A percentile compares a stretch with the other conserved stretches of the same genome.
Evolutionary conservation across 2,797 vertebrate genomes (phyloP).

Genomic region (Microctenopoma steveboyesi): DNA sequence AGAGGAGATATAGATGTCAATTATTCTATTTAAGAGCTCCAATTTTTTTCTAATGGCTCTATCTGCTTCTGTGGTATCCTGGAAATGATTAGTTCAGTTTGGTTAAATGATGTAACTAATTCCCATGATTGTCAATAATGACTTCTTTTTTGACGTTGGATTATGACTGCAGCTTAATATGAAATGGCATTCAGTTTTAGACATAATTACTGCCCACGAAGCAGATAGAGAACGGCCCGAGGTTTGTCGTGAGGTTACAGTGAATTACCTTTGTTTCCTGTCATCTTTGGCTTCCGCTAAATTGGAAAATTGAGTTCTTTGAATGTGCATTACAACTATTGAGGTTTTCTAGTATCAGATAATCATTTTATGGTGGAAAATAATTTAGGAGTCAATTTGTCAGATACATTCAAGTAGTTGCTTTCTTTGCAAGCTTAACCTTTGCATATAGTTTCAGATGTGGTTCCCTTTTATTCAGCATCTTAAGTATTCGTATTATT

Average conservation of each 20-base stretch:
- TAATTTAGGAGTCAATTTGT: conserved; percentile 52
- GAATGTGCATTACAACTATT: conserved; percentile 87
- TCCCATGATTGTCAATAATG: conserved; percentile 96
- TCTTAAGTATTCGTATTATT: conserved; percentile 14
- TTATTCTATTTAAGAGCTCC: conserved; percentile 97
- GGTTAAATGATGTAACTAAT: conserved; percentile 98
- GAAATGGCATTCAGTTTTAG: conserved; percentile 91
- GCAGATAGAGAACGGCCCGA: conserved; percentile 81
- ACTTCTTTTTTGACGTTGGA: conserved; percentile 92
- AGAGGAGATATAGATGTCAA: conserved; percentile 92
- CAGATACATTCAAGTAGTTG: conserved; percentile 43
- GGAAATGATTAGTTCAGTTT: conserved; percentile 96
- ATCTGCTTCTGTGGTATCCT: conserved; percentile 95
- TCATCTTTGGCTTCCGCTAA: conserved; percentile 91
- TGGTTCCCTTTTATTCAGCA: conserved; percentile 9
- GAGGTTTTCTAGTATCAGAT: conserved; percentile 74
- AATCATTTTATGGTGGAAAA: conserved; percentile 77
- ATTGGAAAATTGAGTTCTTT: conserved; percentile 94
- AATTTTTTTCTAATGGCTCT: conserved; percentile 97
- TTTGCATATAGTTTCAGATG: conserved; percentile 3
- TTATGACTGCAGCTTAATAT: conserved; percentile 95
- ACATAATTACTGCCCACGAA: conserved; percentile 88
- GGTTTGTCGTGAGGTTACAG: conserved; percentile 87
- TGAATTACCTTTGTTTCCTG: conserved; percentile 95
- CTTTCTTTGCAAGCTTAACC: conserved; percentile 5